These are phyloP conservation scores for Mionectes macconnelli DNA, from an alignment of 2,113 vertebrate genomes.

Conservation along the genomic window DNA sequence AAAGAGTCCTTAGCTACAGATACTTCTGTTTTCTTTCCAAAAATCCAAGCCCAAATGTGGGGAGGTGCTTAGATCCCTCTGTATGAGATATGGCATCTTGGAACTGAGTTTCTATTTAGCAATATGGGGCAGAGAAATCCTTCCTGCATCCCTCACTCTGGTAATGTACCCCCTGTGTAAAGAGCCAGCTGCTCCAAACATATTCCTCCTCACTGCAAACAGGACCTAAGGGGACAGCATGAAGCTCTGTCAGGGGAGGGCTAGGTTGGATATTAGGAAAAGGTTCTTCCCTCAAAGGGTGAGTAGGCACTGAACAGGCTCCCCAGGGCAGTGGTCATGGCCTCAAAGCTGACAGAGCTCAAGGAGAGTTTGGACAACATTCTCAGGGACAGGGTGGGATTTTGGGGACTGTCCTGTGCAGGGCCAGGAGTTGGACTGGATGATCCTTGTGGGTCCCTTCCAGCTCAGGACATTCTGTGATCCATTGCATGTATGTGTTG, in stretches of 20 bases:
- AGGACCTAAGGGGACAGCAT: background rate
- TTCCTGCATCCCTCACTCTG: background rate
- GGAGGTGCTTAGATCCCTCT: background rate
- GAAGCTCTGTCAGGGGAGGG: background rate
- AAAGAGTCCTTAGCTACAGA: background rate
- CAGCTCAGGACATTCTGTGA: background rate
- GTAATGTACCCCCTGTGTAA: background rate
- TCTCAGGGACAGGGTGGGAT: fast-evolving
- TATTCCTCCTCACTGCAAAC: background rate
- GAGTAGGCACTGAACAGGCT: background rate
- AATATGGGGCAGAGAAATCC: background rate
- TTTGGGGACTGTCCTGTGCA: background rate
- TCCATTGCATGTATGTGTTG: background rate
- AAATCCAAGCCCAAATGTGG: background rate
- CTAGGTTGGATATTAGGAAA: fast-evolving
- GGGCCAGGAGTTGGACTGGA: fast-evolving
- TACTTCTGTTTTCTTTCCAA: background rate
- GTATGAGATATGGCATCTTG: background rate
- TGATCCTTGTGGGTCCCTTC: background rate
- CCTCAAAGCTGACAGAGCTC: background rate
- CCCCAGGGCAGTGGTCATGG: fast-evolving
- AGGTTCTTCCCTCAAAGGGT: background rate
- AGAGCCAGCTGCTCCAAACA: background rate
- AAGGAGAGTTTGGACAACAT: fast-evolving
- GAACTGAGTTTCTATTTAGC: background rate